These are phyloP conservation scores for Microtus montanus DNA, from an alignment of 2,113 vertebrate species.

Conservation along the genomic window DNA sequence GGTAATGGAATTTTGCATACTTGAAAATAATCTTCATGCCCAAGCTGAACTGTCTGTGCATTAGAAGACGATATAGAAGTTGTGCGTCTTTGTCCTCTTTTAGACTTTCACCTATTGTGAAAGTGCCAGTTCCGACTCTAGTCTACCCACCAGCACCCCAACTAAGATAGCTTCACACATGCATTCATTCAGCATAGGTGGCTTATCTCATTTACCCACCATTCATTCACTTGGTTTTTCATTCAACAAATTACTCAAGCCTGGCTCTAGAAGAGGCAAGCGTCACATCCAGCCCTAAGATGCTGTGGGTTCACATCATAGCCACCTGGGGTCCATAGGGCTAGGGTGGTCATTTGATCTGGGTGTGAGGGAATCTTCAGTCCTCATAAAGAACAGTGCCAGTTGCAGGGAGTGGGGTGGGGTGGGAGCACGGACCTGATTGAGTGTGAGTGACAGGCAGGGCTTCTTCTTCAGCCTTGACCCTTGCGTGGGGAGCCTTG, in stretches of 20 bases:
- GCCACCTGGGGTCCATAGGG: background rate
- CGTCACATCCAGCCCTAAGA: background rate
- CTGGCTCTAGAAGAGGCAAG: background rate
- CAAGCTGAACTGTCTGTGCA: background rate
- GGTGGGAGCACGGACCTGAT: too few relatives aligned
- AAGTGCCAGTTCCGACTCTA: background rate
- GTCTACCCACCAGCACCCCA: background rate
- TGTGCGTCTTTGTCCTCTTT: background rate
- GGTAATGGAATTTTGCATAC: background rate
- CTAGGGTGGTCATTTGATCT: background rate
- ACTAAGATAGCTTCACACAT: background rate
- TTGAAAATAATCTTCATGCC: background rate
- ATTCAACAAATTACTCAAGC: background rate
- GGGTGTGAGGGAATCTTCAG: accelerated
- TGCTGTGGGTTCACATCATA: background rate
- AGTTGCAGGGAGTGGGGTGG: background rate
- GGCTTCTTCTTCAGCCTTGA: background rate
- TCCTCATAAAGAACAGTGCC: background rate
- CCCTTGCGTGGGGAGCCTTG: background rate
- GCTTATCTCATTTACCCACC: background rate
- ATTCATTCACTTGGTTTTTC: background rate
- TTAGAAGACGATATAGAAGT: background rate
- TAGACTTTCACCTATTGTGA: background rate
- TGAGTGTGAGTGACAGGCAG: background rate
- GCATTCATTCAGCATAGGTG: background rate